Evolutionary conservation across 2,797 vertebrate genomes (phyloP).

Genomic region (Gallinago solitaria): DNA sequence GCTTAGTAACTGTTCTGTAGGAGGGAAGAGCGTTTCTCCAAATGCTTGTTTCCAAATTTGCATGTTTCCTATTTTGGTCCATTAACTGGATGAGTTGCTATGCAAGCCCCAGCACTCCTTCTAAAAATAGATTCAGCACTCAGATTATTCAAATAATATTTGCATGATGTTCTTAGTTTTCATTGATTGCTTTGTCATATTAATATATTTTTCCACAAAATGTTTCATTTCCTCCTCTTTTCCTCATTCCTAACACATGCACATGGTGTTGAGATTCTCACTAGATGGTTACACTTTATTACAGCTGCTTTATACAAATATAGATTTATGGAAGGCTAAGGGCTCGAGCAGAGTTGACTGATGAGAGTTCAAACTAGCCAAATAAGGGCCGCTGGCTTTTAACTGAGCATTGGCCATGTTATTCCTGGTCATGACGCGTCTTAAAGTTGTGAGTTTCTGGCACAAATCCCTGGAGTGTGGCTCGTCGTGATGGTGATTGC

Average conservation of each 20-base stretch:
- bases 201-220: not conserved
- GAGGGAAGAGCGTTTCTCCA: not conserved
- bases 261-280: not conserved
- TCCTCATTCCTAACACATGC: rapidly evolving
- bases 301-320: not conserved
- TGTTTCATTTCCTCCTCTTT: not conserved
- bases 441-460: not conserved
- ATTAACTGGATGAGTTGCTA: not conserved
- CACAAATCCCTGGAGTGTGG: no score
- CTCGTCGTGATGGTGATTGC: rapidly evolving
- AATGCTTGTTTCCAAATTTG: not conserved
- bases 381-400: not conserved
- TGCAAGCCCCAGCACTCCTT: not conserved
- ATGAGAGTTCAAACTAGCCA: not conserved
- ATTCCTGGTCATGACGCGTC: not conserved
- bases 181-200: not conserved
- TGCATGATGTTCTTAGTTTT: not conserved
- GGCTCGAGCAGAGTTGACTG: not conserved
- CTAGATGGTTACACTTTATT: not conserved
- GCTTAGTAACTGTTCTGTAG: not conserved
- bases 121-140: not conserved
- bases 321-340: not conserved
- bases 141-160: constrained; percentile 2
- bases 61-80: constrained; percentile 8
- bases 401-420: not conserved